These are phyloP conservation scores for Petrolisthes manimaculis DNA, from an alignment of 2,888 invertebrate species.

Conservation along the genomic window DNA sequence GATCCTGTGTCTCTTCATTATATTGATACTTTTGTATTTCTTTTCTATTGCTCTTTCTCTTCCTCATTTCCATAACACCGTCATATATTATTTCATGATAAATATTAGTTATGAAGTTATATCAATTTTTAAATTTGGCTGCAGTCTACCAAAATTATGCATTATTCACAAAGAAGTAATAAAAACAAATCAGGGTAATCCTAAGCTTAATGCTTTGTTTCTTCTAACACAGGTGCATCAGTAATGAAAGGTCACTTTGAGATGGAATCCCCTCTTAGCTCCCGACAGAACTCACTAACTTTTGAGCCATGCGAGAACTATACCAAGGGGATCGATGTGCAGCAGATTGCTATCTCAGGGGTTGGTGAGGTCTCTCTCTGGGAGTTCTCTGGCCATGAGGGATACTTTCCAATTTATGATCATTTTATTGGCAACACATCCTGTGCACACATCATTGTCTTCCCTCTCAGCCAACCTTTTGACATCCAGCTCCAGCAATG, in stretches of 20 bases:
- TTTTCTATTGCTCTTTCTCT: too few species aligned
- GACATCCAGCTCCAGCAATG: constrained; percentile 78
- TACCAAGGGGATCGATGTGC: constrained; percentile 78
- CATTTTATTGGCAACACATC: constrained; percentile 78
- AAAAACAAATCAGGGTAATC: too few species aligned
- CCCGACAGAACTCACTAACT: constrained; percentile 75
- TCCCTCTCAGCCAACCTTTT: constrained; percentile 78
- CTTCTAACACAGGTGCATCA: constrained; percentile 26
- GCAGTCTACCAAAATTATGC: too few species aligned
- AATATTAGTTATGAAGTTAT: too few species aligned
- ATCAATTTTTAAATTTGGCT: too few species aligned
- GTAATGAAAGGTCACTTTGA: constrained; percentile 72
- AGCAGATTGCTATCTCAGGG: constrained; percentile 74
- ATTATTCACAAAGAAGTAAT: too few species aligned
- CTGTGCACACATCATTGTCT: constrained; percentile 77
- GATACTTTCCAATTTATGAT: constrained; percentile 79
- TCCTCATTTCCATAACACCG: too few species aligned
- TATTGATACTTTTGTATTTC: too few species aligned
- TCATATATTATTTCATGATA: too few species aligned
- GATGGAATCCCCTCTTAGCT: constrained; percentile 74
- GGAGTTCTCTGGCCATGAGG: constrained; percentile 84
- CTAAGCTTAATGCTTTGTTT: neutral
- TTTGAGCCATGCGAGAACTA: constrained; percentile 75
- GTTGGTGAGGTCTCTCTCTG: constrained; percentile 78
- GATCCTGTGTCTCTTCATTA: too few species aligned